Evolutionary conservation across 2,888 invertebrate species (phyloP).

Genomic region (Sialis fuliginosa): DNA sequence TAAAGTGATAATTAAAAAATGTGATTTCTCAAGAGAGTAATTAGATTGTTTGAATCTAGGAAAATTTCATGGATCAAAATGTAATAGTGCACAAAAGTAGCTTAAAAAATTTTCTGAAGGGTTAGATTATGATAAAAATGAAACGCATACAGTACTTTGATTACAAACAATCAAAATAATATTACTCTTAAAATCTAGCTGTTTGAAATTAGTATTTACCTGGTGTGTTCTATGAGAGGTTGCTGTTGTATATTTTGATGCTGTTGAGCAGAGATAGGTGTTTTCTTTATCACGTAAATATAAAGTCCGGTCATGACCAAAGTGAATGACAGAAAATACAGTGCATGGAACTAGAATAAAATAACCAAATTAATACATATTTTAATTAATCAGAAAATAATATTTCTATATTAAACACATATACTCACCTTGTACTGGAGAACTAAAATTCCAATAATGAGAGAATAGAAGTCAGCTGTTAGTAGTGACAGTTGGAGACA

Average conservation of each 20-base stretch:
- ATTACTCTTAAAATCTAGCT: neutral
- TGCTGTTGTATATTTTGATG: neutral
- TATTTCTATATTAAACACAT: neutral
- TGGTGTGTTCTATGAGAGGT: slow-evolving; percentile 11
- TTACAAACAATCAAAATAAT: no score
- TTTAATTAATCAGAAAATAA: neutral
- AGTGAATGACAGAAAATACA: slow-evolving; percentile 65
- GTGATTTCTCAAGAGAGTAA: neutral
- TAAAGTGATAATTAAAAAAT: neutral
- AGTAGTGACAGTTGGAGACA: slow-evolving; percentile 65
- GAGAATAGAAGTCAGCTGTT: slow-evolving; percentile 71
- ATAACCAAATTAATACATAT: slow-evolving; percentile 5
- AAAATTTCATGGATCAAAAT: no score
- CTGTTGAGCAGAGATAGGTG: slow-evolving; percentile 28
- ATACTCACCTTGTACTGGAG: slow-evolving; percentile 58
- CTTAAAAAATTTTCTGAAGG: no score
- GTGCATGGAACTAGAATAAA: slow-evolving; percentile 53
- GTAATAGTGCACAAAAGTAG: no score
- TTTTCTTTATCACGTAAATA: slow-evolving; percentile 42
- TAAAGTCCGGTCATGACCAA: slow-evolving; percentile 59
- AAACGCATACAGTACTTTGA: no score
- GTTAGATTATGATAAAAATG: no score
- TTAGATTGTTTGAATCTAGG: neutral
- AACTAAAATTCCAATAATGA: slow-evolving; percentile 60
- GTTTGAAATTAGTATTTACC: neutral